A percentile compares a stretch with the other conserved stretches of the same genome.
These are phyloP conservation scores for Hipposideros larvatus DNA, from an alignment of 2,797 vertebrate species.

Conservation along the genomic window DNA sequence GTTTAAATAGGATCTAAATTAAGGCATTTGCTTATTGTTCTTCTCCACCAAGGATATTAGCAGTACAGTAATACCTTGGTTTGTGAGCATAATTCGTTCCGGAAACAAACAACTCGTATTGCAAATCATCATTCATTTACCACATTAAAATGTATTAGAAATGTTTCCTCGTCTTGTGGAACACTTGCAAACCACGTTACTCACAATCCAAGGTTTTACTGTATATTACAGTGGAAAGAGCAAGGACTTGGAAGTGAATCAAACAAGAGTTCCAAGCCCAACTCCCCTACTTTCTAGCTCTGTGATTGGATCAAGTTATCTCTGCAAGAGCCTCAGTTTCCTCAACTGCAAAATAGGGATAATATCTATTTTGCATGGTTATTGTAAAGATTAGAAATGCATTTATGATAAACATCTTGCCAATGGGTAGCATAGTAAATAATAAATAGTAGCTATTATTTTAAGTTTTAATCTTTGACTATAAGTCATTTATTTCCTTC, in stretches of 20 bases:
- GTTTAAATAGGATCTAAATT: neutral
- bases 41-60: neutral
- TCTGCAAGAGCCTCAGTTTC: neutral
- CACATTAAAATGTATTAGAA: no score
- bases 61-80: neutral
- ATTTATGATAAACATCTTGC: conserved; percentile 1
- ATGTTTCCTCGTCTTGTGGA: no score
- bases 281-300: neutral
- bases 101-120: no score
- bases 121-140: no score
- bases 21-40: conserved; percentile 27
- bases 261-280: neutral
- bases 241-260: neutral
- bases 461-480: neutral
- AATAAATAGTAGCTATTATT: neutral
- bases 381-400: conserved; percentile 24
- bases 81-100: no score
- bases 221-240: neutral
- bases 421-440: neutral
- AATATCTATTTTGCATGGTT: neutral
- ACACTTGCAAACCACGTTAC: no score
- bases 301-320: conserved; percentile 30
- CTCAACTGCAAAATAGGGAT: conserved; percentile 6
- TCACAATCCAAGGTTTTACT: no score
- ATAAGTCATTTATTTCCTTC: neutral